Evolutionary conservation across 2,888 invertebrate species (phyloP), one percentile per base, ranked within the genome.

Genomic region (Synergus itoensis): DNA sequence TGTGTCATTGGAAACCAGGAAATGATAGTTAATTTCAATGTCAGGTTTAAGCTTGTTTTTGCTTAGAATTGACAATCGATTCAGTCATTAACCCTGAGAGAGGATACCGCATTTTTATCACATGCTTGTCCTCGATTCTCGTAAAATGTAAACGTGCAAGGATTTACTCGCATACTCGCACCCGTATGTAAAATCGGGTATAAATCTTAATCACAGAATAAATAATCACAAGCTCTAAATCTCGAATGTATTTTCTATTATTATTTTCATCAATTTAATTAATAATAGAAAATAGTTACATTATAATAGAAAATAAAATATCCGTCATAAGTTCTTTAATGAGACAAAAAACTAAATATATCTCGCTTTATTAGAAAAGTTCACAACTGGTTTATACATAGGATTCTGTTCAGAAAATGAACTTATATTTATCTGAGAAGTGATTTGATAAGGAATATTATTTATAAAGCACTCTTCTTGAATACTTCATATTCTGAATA

Each of bases 61-160:
- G 48, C 69, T 48, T 69, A n/a, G 45, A 48, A 7, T 57, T 18
- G 57, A 57, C 69, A 69, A 64, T 69, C 28, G 48, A 69, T 69
- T 69, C 69, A 69, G 69, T 69, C 69, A 69, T 69, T 69, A 69
- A 69, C 69, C 69, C 18, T 57, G 57, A 18, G 57, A 69, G 48
- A 48, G 36, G 48, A 48, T 69, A 69, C 16, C 9, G n/a, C 48
- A 48, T 48, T 69, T 28, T 43, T 48, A 69, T 69, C 69, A 69
- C 8, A 45, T 14, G 28, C 69, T 16, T 69, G 69, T 69, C 69
- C 69, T 69, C 48, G 14, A 48, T 28, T 28, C 48, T 69, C 36
- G 69, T 69, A 48, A 69, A 69, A 48, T 69, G 45, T 48, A 43
- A 18, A 67, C n/a, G 0, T 69, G 45, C 45, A 45, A 69, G 45